A percentile compares a stretch with the other conserved stretches of the same genome.
phyloP scores from a whole-genome alignment of 2,888 invertebrate genomes.

The Cryptus viduatorius region DNA sequence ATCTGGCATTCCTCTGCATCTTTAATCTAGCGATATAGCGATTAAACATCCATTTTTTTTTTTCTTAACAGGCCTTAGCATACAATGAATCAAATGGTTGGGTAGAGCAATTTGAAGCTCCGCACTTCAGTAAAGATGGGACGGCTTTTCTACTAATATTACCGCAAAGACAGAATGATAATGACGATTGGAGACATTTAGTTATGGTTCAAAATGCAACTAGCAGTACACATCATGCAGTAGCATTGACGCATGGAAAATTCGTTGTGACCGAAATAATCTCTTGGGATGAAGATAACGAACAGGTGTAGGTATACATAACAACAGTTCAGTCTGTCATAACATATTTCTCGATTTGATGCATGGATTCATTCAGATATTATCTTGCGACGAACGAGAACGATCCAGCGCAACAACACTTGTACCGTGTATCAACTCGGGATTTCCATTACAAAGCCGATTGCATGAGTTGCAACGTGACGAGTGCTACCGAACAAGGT shows the following conservation, averaged over 20 bases:
- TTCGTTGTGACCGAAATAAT: slow-evolving; percentile 91
- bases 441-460: slow-evolving; percentile 84
- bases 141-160: slow-evolving; percentile 90
- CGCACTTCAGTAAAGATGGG: slow-evolving; percentile 90
- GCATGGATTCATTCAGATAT: slow-evolving; percentile 87
- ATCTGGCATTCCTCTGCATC: neutral
- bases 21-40: no score
- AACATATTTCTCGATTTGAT: neutral
- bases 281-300: slow-evolving; percentile 89
- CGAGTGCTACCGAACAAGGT: slow-evolving; percentile 84
- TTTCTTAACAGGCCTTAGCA: slow-evolving; percentile 74
- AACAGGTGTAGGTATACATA: slow-evolving; percentile 88
- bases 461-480: slow-evolving; percentile 92
- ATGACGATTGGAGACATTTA: slow-evolving; percentile 89
- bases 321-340: neutral
- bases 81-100: slow-evolving; percentile 88
- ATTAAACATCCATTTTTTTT: slow-evolving; percentile 18
- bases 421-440: slow-evolving; percentile 90
- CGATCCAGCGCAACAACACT: slow-evolving; percentile 92
- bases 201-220: slow-evolving; percentile 86
- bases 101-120: slow-evolving; percentile 92
- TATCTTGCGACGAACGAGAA: slow-evolving; percentile 92
- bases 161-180: slow-evolving; percentile 88
- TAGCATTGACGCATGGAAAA: slow-evolving; percentile 88
- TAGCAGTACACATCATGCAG: slow-evolving; percentile 80